Evolutionary conservation across 2,797 vertebrate species (phyloP), one percentile per base, ranked within the genome.

Genomic region (Merluccius polli): DNA sequence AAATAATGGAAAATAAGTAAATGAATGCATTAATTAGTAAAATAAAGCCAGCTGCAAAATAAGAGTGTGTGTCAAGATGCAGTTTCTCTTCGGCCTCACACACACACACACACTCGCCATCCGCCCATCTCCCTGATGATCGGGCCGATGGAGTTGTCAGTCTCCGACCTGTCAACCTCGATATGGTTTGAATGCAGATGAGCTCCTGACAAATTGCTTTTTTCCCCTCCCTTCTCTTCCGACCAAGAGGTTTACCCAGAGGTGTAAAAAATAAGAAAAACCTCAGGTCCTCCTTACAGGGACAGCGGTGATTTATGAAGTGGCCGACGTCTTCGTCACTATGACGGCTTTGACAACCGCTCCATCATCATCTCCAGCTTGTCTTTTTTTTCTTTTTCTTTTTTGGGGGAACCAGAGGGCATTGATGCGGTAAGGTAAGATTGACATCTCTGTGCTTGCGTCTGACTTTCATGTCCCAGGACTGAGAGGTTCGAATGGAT

Each of bases 141-240:
- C 7, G 44, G 52, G 52, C 52, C 52, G 85, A 87, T 86, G 83
- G 85, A 90, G 88, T 82, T 87, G 89, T 89, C 88, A 85, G 80
- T 87, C 87, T 85, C 79, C 3, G 65, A 76, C 76, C 70, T 80
- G 36, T 82, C 83, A 78, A 79, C 76, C 80, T 73, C 85, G 81
- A 85, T 83, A 76, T 75, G 81, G 63, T 30, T 52, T 84, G 88
- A 93, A 93, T 93, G 87, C 89, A 93, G 86, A 92, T 92, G 90
- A 91, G 86, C 79, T 70, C 36, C 52, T 91, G 89, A 92, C 87
- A 91, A 91, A 92, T 90, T 89, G 88, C 86, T 59, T 59, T 59
- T 7, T 24, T n/a, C n/a, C 9, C 52, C 52, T 9, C 52, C 21
- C 52, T 48, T n/a, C 52, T 59, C 52, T 24, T n/a, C 89, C 89